Percentiles rank a stretch among this genome's conserved stretches.
phyloP scores from a whole-genome alignment of 2,888 invertebrate genomes.

The Scotopteryx bipunctaria region DNA sequence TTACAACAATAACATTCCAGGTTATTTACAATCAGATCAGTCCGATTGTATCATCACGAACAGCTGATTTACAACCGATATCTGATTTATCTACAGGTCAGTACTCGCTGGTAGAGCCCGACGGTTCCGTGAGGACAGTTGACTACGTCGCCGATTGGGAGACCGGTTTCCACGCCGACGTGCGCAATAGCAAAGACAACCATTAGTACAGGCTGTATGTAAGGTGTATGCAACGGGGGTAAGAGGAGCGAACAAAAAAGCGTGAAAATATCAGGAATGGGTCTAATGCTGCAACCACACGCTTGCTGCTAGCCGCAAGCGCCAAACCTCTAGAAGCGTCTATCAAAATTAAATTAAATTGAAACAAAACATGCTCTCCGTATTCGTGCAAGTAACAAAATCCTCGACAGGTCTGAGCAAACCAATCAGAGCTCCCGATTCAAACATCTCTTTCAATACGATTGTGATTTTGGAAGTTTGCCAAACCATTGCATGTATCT shows the following conservation, averaged over 20 bases:
- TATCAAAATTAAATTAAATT: too few species aligned
- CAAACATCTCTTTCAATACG: too few species aligned
- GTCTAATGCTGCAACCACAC: too few species aligned
- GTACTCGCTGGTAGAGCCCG: slow-evolving; percentile 87
- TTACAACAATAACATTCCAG: neutral
- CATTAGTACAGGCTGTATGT: slow-evolving; percentile 49
- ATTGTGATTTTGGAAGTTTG: too few species aligned
- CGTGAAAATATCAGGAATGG: too few species aligned
- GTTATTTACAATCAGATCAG: neutral
- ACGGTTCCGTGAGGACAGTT: slow-evolving; percentile 89
- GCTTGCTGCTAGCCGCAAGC: too few species aligned
- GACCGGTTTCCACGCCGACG: slow-evolving; percentile 89
- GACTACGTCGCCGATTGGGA: slow-evolving; percentile 91
- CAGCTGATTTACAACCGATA: slow-evolving; percentile 1
- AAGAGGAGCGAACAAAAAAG: neutral
- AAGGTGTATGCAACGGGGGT: neutral
- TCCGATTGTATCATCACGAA: neutral
- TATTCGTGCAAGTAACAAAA: too few species aligned
- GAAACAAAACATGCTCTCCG: too few species aligned
- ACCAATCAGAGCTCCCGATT: too few species aligned
- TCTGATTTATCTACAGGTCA: slow-evolving; percentile 70
- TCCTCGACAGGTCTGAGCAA: too few species aligned
- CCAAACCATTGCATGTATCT: too few species aligned
- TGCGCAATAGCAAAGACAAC: slow-evolving; percentile 85
- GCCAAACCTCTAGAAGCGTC: too few species aligned